A percentile compares a stretch with the other conserved stretches of the same genome.
Conservation (phyloP, 2,797 vertebrate species). For the Tinamus major region DNA sequence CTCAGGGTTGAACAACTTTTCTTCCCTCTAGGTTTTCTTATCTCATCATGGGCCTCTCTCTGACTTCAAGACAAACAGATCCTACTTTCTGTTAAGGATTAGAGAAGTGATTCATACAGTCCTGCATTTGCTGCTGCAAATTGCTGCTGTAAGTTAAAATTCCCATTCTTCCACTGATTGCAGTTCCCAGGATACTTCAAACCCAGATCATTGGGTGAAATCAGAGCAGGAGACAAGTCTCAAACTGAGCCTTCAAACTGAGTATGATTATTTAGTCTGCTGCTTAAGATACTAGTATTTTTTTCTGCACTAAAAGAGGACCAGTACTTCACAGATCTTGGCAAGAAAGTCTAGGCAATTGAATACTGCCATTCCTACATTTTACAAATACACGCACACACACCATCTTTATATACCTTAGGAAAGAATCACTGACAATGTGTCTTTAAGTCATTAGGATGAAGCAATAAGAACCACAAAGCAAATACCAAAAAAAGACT, state of each 20-base stretch:
- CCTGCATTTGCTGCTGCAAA: not conserved
- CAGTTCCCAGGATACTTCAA: not conserved
- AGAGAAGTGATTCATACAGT: not conserved
- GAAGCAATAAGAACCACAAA: not conserved
- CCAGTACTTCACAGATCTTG: not conserved
- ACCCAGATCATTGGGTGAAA: not conserved
- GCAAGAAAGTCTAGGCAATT: not conserved
- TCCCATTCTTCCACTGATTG: not conserved
- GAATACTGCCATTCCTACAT: not conserved
- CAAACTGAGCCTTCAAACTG: not conserved
- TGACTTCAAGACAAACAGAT: slow-evolving; percentile 12
- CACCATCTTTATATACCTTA: fast-evolving
- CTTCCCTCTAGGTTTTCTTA: not conserved
- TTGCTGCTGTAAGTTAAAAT: not conserved
- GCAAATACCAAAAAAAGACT: not conserved
- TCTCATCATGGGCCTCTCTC: not conserved
- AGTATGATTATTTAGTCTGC: not conserved
- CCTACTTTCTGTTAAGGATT: not conserved
- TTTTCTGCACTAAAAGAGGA: not conserved
- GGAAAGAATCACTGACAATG: not conserved
- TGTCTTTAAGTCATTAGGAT: not conserved
- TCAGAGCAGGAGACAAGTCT: not conserved
- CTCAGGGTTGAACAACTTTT: slow-evolving; percentile 36
- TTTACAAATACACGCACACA: not conserved
- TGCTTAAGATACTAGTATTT: not conserved